A percentile compares a stretch with the other conserved stretches of the same genome.
phyloP scores from a whole-genome alignment of 2,797 vertebrate genomes.

The Neosalanx taihuensis region DNA sequence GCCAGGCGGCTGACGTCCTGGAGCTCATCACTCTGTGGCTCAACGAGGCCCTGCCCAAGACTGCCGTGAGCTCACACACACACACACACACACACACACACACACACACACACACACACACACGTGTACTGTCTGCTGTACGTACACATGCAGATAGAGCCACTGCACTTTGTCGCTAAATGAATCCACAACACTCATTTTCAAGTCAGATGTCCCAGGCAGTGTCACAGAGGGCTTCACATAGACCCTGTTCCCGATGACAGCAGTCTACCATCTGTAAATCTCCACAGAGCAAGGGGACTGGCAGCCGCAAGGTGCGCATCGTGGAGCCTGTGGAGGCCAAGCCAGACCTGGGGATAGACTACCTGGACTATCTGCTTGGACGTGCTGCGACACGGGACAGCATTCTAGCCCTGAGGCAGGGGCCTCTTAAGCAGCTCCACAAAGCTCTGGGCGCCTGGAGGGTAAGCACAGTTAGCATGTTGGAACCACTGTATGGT shows the following conservation, averaged over 20 bases:
- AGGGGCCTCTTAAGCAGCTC: constrained; percentile 76
- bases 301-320: constrained; percentile 64
- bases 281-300: constrained; percentile 58
- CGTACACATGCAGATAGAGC: neutral
- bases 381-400: constrained; percentile 72
- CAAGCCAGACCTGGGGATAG: constrained; percentile 83
- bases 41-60: constrained; percentile 55
- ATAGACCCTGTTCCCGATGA: neutral
- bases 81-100: neutral
- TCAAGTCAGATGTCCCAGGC: no score
- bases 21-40: constrained; percentile 87
- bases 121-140: no score
- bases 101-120: neutral
- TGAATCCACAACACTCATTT: no score
- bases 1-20: constrained; percentile 76
- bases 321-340: constrained; percentile 71
- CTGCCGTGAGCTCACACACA: constrained; percentile 62
- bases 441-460: constrained; percentile 75
- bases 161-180: no score
- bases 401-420: constrained; percentile 71
- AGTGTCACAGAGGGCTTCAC: no score
- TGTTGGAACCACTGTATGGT: no score
- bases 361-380: constrained; percentile 85
- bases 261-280: neutral
- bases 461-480: constrained; percentile 70